These are phyloP conservation scores for Eidolon helvum DNA, from an alignment of 2,113 vertebrate species.

Conservation along the genomic window DNA sequence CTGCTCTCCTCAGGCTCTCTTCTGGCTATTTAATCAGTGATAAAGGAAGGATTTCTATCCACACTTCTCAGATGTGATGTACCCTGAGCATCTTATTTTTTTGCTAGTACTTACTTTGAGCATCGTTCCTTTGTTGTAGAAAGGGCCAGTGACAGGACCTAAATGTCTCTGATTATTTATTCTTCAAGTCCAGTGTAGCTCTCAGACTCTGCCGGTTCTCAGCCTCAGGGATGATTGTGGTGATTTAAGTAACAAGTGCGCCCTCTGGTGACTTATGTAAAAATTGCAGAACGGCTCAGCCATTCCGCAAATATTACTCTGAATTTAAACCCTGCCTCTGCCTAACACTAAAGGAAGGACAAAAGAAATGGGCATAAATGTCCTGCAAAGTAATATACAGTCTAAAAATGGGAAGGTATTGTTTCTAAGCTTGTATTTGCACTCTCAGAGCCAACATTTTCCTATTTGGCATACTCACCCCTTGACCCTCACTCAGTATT, in stretches of 20 bases:
- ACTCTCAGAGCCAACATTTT: not conserved
- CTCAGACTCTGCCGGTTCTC: not conserved
- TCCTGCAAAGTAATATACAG: not conserved
- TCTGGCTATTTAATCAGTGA: not conserved
- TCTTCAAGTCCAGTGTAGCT: not conserved
- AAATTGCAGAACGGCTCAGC: not conserved
- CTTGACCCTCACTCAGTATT: not conserved
- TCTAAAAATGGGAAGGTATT: not conserved
- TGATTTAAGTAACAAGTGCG: not conserved
- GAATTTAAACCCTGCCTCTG: not conserved
- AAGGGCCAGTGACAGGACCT: not conserved
- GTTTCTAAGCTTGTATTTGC: not conserved
- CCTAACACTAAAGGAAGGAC: not conserved
- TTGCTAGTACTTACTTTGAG: not conserved
- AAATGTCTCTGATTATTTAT: not conserved
- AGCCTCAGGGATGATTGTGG: not conserved
- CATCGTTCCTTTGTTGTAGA: not conserved
- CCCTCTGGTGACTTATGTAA: conserved; percentile 33
- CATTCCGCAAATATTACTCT: not conserved
- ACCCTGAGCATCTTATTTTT: not conserved
- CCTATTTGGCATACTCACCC: not conserved
- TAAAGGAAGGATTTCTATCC: not conserved
- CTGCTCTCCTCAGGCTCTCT: not conserved
- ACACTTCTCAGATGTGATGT: not conserved
- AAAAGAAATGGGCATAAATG: not conserved